These are phyloP conservation scores for Eilema depressum DNA, from an alignment of 2,888 invertebrate genomes.

Conservation along the genomic window DNA sequence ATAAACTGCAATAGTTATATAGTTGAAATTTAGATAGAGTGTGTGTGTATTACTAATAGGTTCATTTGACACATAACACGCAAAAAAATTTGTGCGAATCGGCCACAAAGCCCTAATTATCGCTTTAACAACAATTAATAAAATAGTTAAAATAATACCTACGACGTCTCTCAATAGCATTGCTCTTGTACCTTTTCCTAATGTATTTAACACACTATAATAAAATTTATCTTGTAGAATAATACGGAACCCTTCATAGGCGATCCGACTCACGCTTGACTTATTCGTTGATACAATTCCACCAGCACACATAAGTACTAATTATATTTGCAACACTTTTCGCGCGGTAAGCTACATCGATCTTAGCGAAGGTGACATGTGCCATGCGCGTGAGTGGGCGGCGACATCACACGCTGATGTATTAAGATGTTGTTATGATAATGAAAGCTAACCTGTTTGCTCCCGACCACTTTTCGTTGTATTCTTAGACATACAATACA, in stretches of 20 bases:
- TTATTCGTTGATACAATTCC: neutral
- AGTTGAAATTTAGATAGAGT: no score
- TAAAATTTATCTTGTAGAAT: no score
- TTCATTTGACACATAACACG: no score
- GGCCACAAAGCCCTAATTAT: no score
- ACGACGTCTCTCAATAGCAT: no score
- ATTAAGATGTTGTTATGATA: constrained; percentile 56
- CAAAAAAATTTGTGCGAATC: no score
- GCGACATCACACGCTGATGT: constrained; percentile 46
- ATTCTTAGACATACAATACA: neutral
- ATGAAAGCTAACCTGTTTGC: constrained; percentile 38
- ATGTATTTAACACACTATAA: no score
- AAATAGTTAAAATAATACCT: no score
- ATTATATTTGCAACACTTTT: constrained; percentile 2
- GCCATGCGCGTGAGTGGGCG: constrained; percentile 43
- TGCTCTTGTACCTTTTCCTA: no score
- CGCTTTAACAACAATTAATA: no score
- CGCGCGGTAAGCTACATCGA: constrained; percentile 10
- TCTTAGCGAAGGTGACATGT: constrained; percentile 14
- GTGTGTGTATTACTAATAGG: no score
- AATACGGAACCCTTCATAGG: neutral
- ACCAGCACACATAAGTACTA: neutral
- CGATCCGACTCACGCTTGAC: neutral
- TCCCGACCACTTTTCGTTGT: constrained; percentile 8
- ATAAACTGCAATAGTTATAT: no score